Percentiles rank a stretch among this genome's conserved stretches.
These are phyloP conservation scores for Sarcophaga carnaria DNA, from an alignment of 2,888 invertebrate species.

Conservation along the genomic window DNA sequence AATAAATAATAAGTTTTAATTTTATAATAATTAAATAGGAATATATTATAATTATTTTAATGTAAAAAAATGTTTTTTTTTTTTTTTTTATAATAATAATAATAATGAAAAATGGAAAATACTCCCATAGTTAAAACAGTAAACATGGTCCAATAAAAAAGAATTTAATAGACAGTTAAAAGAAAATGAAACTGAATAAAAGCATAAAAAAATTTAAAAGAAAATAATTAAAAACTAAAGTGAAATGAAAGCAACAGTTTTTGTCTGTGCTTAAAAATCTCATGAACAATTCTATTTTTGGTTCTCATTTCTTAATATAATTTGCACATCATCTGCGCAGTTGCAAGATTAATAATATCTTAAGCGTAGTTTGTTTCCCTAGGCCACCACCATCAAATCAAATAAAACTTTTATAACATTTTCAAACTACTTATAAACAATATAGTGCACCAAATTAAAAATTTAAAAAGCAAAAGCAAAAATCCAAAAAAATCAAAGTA, in stretches of 20 bases:
- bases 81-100: neutral
- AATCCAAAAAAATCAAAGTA: constrained; percentile 4
- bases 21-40: neutral
- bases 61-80: neutral
- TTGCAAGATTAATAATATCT: no score
- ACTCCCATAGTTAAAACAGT: neutral
- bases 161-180: constrained; percentile 21
- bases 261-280: neutral
- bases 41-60: neutral
- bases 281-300: neutral
- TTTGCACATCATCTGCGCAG: no score
- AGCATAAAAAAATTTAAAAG: neutral
- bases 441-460: constrained; percentile 7
- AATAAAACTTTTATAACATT: neutral
- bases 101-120: neutral
- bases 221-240: neutral
- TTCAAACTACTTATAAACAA: neutral
- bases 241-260: neutral
- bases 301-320: no score
- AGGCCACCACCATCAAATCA: neutral
- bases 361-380: no score
- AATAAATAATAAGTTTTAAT: neutral
- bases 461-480: no score
- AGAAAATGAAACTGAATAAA: neutral
- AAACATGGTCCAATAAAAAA: constrained; percentile 37